Evolutionary conservation across 2,888 invertebrate species (phyloP), one percentile per base, ranked within the genome.

Genomic region (Ectemnius lituratus): DNA sequence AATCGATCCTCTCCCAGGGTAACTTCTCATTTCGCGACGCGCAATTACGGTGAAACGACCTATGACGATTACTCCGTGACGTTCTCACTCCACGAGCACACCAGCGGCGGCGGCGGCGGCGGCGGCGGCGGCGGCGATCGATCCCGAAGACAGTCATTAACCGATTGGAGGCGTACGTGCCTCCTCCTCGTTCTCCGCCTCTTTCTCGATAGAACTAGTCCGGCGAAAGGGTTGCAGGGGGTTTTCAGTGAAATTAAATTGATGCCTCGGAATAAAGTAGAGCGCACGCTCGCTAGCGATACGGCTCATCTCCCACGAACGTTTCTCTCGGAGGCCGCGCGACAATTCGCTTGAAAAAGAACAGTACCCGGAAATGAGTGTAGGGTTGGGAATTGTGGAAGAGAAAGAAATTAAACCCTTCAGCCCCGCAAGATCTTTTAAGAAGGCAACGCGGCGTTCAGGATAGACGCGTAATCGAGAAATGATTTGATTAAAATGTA

Each of bases 401-500:
- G 57, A 18, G 20, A 61, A 11, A 76, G 82, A 82, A 82, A 87
- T 86, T 87, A 88, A 88, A 87, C 88, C 88, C 88, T 87, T 89
- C 84, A 83, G 86, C 87, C 87, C 87, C 88, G 86, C 82, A 88
- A 85, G 87, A 84, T 87, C 79, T 82, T 82, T 85, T 81, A 83
- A 82, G 81, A 76, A 52, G 52, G 52, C 8, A 52, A 2, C 74
- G 78, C 82, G 80, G 84, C 23, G 23, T 23, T 23, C 23, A 87
- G 87, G 84, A 8, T 1, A 11, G 2, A 85, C 84, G 85, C 88
- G 85, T 89, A 89, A 88, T 87, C 86, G 87, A 90, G 88, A 89
- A 90, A 90, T 90, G 87, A 90, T 90, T 90, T 90, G 90, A 90
- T 90, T 90, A 90, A 90, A 90, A 90, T 90, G 90, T 90, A 90